Evolutionary conservation across 2,113 vertebrate species (phyloP).

Genomic region (Felis catus): F.catus_Fca126_mat1.0 CM031420.1:93234001-93234500

Average conservation of each 20-base stretch:
- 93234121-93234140: neutral
- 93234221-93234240: neutral
- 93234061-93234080: neutral
- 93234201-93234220: neutral
- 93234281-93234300: neutral
- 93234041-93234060: neutral
- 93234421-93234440: accelerated
- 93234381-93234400: accelerated
- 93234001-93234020: neutral
- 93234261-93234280: neutral
- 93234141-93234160: neutral
- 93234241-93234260: neutral
- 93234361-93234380: neutral
- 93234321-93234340: neutral
- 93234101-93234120: neutral
- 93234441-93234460: neutral
- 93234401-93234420: accelerated
- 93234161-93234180: neutral
- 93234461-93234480: neutral
- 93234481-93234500: neutral
- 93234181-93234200: neutral
- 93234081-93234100: neutral
- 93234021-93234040: neutral
- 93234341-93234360: accelerated
- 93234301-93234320: neutral